phyloP scores from a whole-genome alignment of 2,888 invertebrate species.

The Eumerus sabulonum region DNA sequence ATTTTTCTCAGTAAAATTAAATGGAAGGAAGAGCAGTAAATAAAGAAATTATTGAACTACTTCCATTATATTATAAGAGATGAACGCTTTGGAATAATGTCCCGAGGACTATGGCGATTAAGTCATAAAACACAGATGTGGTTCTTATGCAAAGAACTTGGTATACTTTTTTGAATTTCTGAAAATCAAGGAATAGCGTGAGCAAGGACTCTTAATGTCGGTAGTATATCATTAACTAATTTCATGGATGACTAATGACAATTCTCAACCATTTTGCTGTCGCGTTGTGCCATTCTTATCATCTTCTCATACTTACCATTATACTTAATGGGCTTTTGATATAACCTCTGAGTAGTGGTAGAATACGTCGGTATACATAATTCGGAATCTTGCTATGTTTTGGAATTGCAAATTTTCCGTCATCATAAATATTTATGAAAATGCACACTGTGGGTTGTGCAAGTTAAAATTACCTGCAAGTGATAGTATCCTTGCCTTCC shows the following conservation, averaged over 20 bases:
- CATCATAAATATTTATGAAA: slow-evolving; percentile 61
- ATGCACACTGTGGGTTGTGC: slow-evolving; percentile 36
- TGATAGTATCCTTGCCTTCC: slow-evolving; percentile 83
- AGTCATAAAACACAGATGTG: slow-evolving; percentile 64
- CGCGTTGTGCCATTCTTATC: slow-evolving; percentile 1
- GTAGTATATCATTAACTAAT: slow-evolving; percentile 63
- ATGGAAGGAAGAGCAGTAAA: too few species aligned
- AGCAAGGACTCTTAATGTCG: slow-evolving; percentile 49
- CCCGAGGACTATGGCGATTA: slow-evolving; percentile 41
- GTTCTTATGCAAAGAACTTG: slow-evolving; percentile 42
- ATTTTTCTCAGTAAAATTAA: too few species aligned
- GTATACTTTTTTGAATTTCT: slow-evolving; percentile 28
- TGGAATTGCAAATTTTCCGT: slow-evolving; percentile 57
- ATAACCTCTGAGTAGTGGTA: slow-evolving; percentile 22
- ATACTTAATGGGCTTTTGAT: slow-evolving; percentile 58
- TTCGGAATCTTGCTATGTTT: slow-evolving; percentile 27
- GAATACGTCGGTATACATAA: slow-evolving; percentile 14
- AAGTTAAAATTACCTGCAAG: slow-evolving; percentile 78
- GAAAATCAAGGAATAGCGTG: slow-evolving; percentile 24
- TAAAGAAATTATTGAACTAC: slow-evolving; percentile 55
- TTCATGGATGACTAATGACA: slow-evolving; percentile 64
- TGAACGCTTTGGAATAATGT: slow-evolving; percentile 14
- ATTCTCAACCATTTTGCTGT: slow-evolving; percentile 38
- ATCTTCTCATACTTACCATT: slow-evolving; percentile 39
- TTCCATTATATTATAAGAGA: slow-evolving; percentile 56